Conservation (phyloP, 2,797 vertebrate species). For the Pangasius mekongensis region DNA sequence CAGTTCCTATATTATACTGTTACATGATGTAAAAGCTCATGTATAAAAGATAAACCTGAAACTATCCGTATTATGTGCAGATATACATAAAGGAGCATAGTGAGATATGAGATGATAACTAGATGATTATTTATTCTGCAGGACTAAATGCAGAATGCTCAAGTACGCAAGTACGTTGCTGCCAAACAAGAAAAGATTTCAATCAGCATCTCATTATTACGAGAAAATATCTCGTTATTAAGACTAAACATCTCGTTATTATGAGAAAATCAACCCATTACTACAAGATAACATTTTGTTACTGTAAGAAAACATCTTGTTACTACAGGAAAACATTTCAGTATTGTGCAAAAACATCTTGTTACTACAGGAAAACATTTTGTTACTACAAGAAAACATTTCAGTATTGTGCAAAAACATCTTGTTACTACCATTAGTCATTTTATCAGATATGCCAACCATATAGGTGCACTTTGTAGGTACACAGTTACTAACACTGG, state of each 20-base stretch:
- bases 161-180: background rate
- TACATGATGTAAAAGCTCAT: constrained; percentile 6
- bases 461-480: background rate
- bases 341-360: background rate
- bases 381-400: no score
- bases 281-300: background rate
- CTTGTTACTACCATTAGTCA: no score
- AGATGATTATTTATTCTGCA: background rate
- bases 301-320: background rate
- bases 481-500: background rate
- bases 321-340: background rate
- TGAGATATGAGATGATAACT: background rate
- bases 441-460: background rate
- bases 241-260: background rate
- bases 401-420: no score
- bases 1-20: background rate
- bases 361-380: background rate
- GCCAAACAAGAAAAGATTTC: background rate
- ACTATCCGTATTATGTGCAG: background rate
- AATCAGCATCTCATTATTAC: background rate
- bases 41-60: background rate
- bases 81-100: background rate
- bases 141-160: background rate
- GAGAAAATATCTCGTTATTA: background rate
- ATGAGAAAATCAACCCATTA: background rate